Base-by-base conservation (phyloP, 2,113 vertebrate genomes). In the Albula goreensis region DNA sequence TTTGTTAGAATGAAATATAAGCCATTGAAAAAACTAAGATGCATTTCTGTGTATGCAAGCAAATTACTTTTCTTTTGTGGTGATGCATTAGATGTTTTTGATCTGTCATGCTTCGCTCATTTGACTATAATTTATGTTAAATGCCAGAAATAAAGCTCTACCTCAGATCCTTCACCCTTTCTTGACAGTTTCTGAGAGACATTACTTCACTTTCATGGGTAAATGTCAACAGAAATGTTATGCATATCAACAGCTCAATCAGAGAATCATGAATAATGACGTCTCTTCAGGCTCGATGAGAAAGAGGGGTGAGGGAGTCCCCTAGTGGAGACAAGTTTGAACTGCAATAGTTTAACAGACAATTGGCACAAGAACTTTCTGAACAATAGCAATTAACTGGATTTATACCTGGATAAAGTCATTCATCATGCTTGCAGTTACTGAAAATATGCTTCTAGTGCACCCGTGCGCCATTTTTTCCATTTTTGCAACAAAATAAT, bases 41-140 rank as follows among this genome's bases (percentile, higher is more conserved):
- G 31, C 31, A 41, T 41, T 41, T 41, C 31, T 41, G 31, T 41
- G 31, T 41, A 41, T 41, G 31, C 31, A 41, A 41, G 31, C 31
- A 41, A 41, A 41, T 41, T 41, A 77, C 8, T 77, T n/a, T 25
- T 86, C 82, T 92, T 89, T 89, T 1, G 89, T 50, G 82, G 25
- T 86, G 77, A 1, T 89, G 86, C 3, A 77, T 77, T 56, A 41
- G 31, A 41, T 41, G 31, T 41, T 41, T 41, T 41, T 41, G 31
- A 41, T 41, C 31, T 41, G 31, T 41, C 1, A 41, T 41, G 31
- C 1, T 66, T 66, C 31, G 70, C n/a, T 74, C 70, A 31, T 4
- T 74, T 74, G n/a, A 9, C 15, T 84, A 50, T 51, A 74, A 84
- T 84, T 77, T 19, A 50, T 84, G 15, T 48, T 15, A 63, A 83